Percentiles rank a stretch among this genome's conserved stretches.
These are phyloP conservation scores for Axis porcinus DNA, from an alignment of 2,113 vertebrate genomes.

Conservation along the genomic window DNA sequence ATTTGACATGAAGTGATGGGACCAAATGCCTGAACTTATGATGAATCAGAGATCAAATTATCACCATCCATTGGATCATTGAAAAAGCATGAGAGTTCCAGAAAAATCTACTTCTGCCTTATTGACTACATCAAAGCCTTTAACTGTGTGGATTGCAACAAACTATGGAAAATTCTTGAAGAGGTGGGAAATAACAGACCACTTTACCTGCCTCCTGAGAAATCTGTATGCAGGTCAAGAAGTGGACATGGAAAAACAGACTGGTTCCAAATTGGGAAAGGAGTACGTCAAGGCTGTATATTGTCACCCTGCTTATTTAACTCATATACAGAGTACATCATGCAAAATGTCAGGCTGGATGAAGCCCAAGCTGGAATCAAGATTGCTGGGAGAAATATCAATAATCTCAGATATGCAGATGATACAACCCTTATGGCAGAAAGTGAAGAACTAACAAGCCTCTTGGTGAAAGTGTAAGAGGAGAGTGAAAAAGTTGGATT, in stretches of 20 bases:
- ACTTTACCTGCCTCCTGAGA: background rate
- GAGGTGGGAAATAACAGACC: background rate
- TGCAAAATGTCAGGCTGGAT: background rate
- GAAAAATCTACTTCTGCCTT: background rate
- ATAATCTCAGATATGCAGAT: background rate
- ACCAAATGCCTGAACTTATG: background rate
- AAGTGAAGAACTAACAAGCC: background rate
- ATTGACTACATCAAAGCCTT: background rate
- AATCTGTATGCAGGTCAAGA: background rate
- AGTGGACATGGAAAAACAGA: background rate
- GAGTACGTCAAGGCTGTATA: background rate
- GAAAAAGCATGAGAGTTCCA: background rate
- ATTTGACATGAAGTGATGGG: background rate
- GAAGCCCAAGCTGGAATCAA: background rate
- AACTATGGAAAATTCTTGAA: background rate
- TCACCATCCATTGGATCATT: background rate
- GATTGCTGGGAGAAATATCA: background rate
- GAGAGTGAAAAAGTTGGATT: background rate
- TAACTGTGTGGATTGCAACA: background rate
- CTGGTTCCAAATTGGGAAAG: background rate
- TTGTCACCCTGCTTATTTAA: background rate
- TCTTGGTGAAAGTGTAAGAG: background rate
- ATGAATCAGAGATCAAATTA: background rate
- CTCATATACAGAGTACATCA: background rate
- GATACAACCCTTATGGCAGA: background rate